A percentile compares a stretch with the other conserved stretches of the same genome.
Evolutionary conservation across 1,140 invertebrate species (phyloP).

Genomic region (Stegodyphus dumicola): DNA sequence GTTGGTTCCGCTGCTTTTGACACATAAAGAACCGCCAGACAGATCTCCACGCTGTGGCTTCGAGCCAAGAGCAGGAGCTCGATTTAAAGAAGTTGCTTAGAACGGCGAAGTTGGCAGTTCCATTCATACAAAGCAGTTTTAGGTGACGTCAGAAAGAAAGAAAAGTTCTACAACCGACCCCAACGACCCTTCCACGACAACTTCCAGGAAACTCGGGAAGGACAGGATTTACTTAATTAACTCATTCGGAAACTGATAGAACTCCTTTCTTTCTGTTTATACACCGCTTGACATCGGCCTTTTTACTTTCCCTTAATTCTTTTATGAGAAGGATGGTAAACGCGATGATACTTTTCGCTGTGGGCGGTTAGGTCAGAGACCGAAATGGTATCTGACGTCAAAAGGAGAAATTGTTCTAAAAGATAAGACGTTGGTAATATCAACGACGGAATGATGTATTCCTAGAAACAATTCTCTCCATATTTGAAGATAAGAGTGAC

Average conservation of each 20-base stretch:
- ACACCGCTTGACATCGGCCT: neutral
- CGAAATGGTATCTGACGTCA: neutral
- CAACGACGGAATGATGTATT: neutral
- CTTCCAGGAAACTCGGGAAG: conserved; percentile 35
- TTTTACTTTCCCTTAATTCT: neutral
- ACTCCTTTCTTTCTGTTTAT: conserved; percentile 28
- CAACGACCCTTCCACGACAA: conserved; percentile 19
- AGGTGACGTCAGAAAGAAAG: conserved; percentile 21
- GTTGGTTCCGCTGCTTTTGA: neutral
- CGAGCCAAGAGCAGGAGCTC: neutral
- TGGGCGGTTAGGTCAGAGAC: neutral
- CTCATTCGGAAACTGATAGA: conserved; percentile 46
- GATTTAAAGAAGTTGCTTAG: neutral
- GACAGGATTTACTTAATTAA: conserved; percentile 47
- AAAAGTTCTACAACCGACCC: conserved; percentile 35
- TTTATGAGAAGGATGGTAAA: conserved; percentile 14
- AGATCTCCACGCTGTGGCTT: neutral
- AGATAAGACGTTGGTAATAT: neutral
- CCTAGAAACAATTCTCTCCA: too few species aligned
- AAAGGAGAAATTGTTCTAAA: conserved; percentile 6
- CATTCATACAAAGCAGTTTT: conserved; percentile 45
- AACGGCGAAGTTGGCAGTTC: conserved; percentile 19
- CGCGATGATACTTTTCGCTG: conserved; percentile 9
- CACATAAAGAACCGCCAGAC: neutral
- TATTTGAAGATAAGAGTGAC: too few species aligned